A percentile compares a stretch with the other conserved stretches of the same genome.
phyloP scores from a whole-genome alignment of 2,797 vertebrate species.

The Carcharodon carcharias region DNA sequence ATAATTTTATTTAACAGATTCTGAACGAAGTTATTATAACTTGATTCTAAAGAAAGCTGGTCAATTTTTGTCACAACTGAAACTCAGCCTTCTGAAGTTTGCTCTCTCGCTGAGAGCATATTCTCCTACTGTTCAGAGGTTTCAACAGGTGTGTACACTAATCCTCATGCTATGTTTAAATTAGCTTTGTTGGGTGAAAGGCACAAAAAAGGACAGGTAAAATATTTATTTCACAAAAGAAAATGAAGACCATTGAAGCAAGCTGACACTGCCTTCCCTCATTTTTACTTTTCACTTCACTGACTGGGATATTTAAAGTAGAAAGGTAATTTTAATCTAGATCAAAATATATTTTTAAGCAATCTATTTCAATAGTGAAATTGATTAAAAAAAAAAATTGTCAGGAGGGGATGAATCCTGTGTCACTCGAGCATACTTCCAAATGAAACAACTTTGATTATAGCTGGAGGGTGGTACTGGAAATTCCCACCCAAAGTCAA shows the following conservation, averaged over 20 bases:
- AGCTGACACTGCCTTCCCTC: background rate
- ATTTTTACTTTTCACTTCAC: background rate
- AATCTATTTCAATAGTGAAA: background rate
- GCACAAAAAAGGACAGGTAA: background rate
- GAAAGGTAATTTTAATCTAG: background rate
- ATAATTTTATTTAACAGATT: slow-evolving; percentile 59
- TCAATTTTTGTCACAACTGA: slow-evolving; percentile 85
- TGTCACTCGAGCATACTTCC: background rate
- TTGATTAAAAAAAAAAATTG: background rate
- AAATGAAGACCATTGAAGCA: background rate
- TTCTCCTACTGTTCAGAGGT: slow-evolving; percentile 83
- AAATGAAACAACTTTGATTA: background rate
- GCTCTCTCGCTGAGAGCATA: slow-evolving; percentile 77
- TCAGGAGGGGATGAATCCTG: background rate
- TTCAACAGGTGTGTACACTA: slow-evolving; percentile 75
- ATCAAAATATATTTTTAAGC: background rate
- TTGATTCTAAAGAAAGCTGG: slow-evolving; percentile 90
- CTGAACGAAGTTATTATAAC: slow-evolving; percentile 82
- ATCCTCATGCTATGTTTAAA: background rate
- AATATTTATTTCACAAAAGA: background rate
- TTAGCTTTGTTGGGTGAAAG: background rate
- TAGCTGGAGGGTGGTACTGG: too few species aligned
- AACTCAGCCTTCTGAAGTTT: slow-evolving; percentile 81
- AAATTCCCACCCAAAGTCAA: too few species aligned
- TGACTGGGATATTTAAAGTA: background rate